These are phyloP conservation scores for Talpa occidentalis DNA, from an alignment of 2,113 vertebrate genomes.

Conservation along the genomic window DNA sequence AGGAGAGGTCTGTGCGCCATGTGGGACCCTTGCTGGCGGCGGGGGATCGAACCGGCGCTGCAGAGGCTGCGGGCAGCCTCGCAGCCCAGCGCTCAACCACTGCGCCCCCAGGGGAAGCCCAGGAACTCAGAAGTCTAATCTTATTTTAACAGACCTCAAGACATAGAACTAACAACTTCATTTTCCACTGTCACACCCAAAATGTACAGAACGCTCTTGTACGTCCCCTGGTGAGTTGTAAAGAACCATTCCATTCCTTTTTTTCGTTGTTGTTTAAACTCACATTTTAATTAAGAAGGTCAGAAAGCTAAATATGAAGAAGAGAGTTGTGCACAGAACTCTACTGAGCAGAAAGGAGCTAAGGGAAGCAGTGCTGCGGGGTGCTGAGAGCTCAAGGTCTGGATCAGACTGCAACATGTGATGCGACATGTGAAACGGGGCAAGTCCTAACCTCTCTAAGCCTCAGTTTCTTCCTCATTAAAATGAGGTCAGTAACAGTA, in stretches of 20 bases:
- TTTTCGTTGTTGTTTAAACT: neutral
- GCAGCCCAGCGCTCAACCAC: too few species aligned
- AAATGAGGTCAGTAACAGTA: slow-evolving; percentile 20
- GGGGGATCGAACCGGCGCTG: too few species aligned
- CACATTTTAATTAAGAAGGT: slow-evolving; percentile 10
- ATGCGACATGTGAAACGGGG: neutral
- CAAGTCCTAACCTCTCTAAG: neutral
- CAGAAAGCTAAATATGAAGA: neutral
- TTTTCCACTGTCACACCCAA: neutral
- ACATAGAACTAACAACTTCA: neutral
- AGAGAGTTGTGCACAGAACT: neutral
- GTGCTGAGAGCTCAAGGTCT: neutral
- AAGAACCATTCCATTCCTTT: neutral
- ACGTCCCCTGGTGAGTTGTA: neutral
- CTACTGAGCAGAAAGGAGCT: neutral
- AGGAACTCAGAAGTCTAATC: slow-evolving; percentile 14
- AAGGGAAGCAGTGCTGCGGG: neutral
- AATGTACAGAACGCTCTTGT: neutral
- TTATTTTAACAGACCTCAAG: neutral
- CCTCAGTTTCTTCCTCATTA: neutral
- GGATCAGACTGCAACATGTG: neutral
- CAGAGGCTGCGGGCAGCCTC: too few species aligned
- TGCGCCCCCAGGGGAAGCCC: too few species aligned
- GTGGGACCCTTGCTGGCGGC: too few species aligned
- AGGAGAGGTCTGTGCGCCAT: too few species aligned